phyloP scores from a whole-genome alignment of 2,113 vertebrate species.

The Thryonomys swinderianus region DNA sequence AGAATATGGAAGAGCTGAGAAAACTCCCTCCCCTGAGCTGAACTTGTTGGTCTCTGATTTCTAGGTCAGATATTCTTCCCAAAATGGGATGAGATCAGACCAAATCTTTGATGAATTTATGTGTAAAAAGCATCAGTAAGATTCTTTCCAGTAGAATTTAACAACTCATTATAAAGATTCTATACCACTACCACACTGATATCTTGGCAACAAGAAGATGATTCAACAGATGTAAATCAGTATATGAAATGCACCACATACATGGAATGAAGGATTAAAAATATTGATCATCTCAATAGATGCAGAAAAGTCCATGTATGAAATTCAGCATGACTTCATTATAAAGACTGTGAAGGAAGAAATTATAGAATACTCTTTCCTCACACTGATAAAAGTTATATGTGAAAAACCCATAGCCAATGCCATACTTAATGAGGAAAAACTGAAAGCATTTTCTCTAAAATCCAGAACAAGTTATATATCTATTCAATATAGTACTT shows the following conservation, averaged over 20 bases:
- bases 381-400: not conserved
- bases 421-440: not conserved
- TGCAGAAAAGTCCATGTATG: not conserved
- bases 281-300: not conserved
- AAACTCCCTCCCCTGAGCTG: not conserved
- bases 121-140: not conserved
- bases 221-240: not conserved
- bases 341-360: not conserved
- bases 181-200: not conserved
- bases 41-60: not conserved
- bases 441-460: not conserved
- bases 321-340: not conserved
- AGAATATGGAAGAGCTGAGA: not conserved
- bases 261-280: not conserved
- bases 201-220: not conserved
- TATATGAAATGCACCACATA: not conserved
- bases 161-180: not conserved
- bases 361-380: not conserved
- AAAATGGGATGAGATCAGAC: not conserved
- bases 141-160: not conserved
- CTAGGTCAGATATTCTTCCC: not conserved
- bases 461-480: not conserved
- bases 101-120: not conserved
- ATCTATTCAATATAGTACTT: not conserved
- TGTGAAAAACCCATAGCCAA: not conserved